Percentiles rank a stretch among this genome's conserved stretches.
Conservation (phyloP, 2,797 vertebrate species). For the Pantherophis alleghaniensis region DNA sequence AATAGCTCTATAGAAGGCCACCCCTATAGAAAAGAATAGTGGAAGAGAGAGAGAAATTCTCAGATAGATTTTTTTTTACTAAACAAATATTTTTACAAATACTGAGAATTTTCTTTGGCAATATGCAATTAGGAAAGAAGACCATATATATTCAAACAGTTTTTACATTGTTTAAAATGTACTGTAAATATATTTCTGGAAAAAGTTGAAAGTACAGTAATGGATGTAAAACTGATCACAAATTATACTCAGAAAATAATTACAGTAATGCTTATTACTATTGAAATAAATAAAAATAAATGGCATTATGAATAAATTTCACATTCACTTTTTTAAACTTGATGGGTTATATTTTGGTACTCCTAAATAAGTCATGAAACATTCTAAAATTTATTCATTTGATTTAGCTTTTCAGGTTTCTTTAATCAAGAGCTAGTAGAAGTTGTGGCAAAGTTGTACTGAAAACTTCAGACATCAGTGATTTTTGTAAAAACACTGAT, state of each 20-base stretch:
- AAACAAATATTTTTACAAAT: neutral
- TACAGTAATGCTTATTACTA: conserved; percentile 49
- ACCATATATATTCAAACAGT: conserved; percentile 32
- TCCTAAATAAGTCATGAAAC: neutral
- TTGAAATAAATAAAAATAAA: conserved; percentile 57
- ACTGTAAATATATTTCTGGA: conserved; percentile 22
- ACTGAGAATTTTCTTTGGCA: neutral
- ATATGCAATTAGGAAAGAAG: neutral
- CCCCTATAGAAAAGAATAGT: neutral
- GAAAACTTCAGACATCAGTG: neutral
- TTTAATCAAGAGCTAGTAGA: neutral
- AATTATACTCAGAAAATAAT: conserved; percentile 31
- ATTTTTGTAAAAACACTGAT: neutral
- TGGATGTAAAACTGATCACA: neutral
- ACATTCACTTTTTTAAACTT: conserved; percentile 32
- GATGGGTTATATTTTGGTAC: neutral
- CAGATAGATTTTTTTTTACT: neutral
- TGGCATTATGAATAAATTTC: conserved; percentile 56
- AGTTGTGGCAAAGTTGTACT: neutral
- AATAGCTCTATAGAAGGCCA: conserved; percentile 23
- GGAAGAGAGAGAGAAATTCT: conserved; percentile 18
- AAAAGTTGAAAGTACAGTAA: conserved; percentile 36
- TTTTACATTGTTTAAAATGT: conserved; percentile 32
- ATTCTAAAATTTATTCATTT: neutral
- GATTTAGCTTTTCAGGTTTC: neutral